These are phyloP conservation scores for Prunella strophiata DNA, from an alignment of 2,797 vertebrate genomes.

Conservation along the genomic window DNA sequence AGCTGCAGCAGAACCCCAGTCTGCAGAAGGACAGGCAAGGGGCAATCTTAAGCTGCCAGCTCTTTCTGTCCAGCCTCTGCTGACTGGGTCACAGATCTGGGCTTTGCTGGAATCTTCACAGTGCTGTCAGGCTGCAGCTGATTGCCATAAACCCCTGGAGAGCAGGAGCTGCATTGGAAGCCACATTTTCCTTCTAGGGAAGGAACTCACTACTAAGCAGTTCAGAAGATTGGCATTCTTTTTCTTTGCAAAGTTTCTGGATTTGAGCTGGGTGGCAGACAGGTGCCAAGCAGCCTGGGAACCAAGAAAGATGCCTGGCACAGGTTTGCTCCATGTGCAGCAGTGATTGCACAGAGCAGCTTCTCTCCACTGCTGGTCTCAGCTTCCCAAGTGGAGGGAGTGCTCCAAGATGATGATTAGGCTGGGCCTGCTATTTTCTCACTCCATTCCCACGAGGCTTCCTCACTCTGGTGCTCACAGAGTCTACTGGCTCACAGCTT, in stretches of 20 bases:
- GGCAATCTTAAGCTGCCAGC: not conserved
- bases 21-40: not conserved
- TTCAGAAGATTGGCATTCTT: not conserved
- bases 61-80: not conserved
- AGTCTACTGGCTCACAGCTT: not conserved
- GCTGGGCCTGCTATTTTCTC: slow-evolving; percentile 6
- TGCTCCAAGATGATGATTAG: not conserved
- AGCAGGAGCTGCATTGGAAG: not conserved
- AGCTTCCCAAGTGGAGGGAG: not conserved
- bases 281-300: not conserved
- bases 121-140: not conserved
- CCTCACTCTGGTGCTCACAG: not conserved
- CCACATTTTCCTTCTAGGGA: not conserved
- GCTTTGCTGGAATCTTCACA: not conserved
- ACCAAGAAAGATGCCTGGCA: not conserved
- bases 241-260: not conserved
- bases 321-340: not conserved
- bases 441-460: not conserved
- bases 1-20: not conserved
- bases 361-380: accelerated
- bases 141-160: not conserved
- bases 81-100: not conserved
- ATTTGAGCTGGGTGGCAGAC: not conserved
- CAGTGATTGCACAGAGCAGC: not conserved
- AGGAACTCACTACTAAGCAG: not conserved